Evolutionary conservation across 2,888 invertebrate species (phyloP).

Genomic region (Lordiphosa andalusiaca): DNA sequence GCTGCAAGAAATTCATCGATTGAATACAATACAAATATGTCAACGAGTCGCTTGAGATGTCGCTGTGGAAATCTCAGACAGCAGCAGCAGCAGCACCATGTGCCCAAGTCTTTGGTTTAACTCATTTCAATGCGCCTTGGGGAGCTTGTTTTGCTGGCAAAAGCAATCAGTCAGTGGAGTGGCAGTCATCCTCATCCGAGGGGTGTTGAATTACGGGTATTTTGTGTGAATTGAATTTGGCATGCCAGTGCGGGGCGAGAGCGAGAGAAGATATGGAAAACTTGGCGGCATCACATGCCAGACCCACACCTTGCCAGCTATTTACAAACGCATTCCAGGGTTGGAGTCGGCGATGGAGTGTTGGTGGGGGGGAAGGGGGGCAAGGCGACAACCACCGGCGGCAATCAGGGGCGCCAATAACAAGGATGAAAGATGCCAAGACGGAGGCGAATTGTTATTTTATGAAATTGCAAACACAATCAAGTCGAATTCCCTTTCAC

Average conservation of each 20-base stretch:
- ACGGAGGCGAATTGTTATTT: constrained; percentile 61
- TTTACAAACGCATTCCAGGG: constrained; percentile 70
- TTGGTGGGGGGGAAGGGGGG: constrained; percentile 32
- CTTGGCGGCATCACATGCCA: constrained; percentile 34
- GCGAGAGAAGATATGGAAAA: constrained; percentile 11
- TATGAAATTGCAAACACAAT: constrained; percentile 75
- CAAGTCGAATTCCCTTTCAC: constrained; percentile 53
- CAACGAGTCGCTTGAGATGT: constrained; percentile 75
- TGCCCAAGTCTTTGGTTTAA: constrained; percentile 42
- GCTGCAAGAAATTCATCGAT: constrained; percentile 71
- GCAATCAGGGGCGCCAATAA: constrained; percentile 64
- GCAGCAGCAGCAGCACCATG: constrained; percentile 15
- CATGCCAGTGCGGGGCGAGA: constrained; percentile 34
- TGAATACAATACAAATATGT: constrained; percentile 76
- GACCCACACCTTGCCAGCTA: constrained; percentile 54
- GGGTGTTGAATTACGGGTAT: constrained; percentile 74
- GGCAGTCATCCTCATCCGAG: constrained; percentile 47
- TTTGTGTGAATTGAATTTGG: constrained; percentile 75
- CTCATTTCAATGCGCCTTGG: constrained; percentile 68
- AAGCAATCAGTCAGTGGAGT: constrained; percentile 72
- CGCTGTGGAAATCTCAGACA: constrained; percentile 53
- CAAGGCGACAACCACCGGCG: constrained; percentile 67
- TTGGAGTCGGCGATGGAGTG: constrained; percentile 21
- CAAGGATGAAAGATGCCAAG: constrained; percentile 40
- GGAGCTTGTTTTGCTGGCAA: constrained; percentile 49